These are phyloP conservation scores for Augochlora pura DNA, from an alignment of 1,140 invertebrate species.

Conservation along the genomic window DNA sequence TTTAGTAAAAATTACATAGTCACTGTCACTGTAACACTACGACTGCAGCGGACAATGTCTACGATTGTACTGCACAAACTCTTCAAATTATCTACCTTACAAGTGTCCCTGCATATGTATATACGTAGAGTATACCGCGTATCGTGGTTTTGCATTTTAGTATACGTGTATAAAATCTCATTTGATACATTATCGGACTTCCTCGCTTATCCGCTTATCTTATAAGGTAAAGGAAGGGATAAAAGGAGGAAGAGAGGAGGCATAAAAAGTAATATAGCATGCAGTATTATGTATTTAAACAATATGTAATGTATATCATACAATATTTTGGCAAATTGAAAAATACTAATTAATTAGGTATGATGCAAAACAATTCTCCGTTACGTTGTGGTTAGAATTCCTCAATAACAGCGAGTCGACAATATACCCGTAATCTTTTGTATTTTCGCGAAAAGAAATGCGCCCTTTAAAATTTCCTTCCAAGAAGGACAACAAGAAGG, in stretches of 20 bases:
- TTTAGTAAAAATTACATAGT: constrained; percentile 6
- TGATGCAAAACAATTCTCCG: neutral
- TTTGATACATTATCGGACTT: constrained; percentile 43
- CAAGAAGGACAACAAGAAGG: neutral
- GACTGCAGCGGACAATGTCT: constrained; percentile 9
- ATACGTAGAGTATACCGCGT: constrained; percentile 2
- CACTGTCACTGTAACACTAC: neutral
- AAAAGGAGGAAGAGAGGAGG: too few species aligned
- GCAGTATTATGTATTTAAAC: neutral
- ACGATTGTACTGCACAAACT: constrained; percentile 6
- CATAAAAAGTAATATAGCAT: too few species aligned
- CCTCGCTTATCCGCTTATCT: constrained; percentile 13
- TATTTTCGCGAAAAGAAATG: neutral
- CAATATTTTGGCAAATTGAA: neutral
- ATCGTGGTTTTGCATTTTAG: neutral
- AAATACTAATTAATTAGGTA: neutral
- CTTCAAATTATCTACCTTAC: constrained; percentile 32
- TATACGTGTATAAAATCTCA: neutral
- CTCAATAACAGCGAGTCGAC: neutral
- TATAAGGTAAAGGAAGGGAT: neutral
- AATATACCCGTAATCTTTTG: neutral
- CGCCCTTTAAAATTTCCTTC: neutral
- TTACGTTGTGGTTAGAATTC: neutral
- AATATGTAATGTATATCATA: neutral
- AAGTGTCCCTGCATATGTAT: neutral